Percentiles rank a stretch among this genome's conserved stretches.
Conservation (phyloP, 2,888 invertebrate genomes). For the Listrodromus nycthemerus region DNA sequence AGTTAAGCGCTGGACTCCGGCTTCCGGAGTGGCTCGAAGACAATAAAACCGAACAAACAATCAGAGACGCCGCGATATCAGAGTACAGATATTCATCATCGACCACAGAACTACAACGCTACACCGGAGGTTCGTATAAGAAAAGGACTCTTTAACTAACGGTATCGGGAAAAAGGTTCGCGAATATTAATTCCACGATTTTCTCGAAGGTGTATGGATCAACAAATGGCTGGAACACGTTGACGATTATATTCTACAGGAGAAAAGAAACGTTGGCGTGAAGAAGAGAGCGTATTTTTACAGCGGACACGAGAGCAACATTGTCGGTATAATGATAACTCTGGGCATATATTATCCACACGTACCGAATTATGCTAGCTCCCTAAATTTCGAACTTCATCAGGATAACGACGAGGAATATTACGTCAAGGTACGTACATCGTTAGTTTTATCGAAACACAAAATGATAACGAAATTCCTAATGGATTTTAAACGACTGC, state of each 20-base stretch:
- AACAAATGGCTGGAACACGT: slow-evolving; percentile 61
- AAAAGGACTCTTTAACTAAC: not conserved
- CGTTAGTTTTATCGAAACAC: not conserved
- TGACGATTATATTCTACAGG: slow-evolving; percentile 34
- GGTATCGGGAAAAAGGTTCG: too few relatives aligned
- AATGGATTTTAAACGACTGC: not conserved
- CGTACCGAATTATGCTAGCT: slow-evolving; percentile 63
- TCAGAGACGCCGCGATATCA: slow-evolving; percentile 85
- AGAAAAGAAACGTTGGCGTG: slow-evolving; percentile 43
- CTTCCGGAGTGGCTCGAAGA: slow-evolving; percentile 87
- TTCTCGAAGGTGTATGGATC: slow-evolving; percentile 62
- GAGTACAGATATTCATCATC: slow-evolving; percentile 87
- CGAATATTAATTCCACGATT: not conserved
- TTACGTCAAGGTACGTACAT: slow-evolving; percentile 34
- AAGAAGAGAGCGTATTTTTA: slow-evolving; percentile 75
- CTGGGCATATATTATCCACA: slow-evolving; percentile 63
- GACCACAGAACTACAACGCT: slow-evolving; percentile 84
- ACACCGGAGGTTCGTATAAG: slow-evolving; percentile 85
- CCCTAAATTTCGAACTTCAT: slow-evolving; percentile 65
- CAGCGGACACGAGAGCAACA: slow-evolving; percentile 77
- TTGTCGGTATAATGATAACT: slow-evolving; percentile 70
- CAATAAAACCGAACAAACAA: slow-evolving; percentile 85
- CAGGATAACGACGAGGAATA: slow-evolving; percentile 40
- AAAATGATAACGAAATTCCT: not conserved
- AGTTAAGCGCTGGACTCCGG: slow-evolving; percentile 82